Conservation (phyloP, 2,113 vertebrate genomes). For the Tragelaphus buxtoni region DNA sequence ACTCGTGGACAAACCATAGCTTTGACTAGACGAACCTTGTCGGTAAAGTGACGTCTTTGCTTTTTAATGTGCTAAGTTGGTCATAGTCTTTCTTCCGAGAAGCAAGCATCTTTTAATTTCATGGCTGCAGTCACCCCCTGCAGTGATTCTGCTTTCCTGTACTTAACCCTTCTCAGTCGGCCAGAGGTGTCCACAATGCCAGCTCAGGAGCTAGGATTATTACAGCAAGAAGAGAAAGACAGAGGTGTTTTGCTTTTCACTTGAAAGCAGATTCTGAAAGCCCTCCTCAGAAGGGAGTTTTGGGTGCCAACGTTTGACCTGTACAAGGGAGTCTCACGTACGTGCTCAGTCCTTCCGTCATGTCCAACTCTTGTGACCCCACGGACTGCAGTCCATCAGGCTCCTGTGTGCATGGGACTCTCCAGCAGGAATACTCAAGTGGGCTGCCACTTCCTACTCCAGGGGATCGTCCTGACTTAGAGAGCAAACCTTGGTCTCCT, state of each 20-base stretch:
- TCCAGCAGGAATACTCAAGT: not conserved
- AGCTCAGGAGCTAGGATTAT: no score
- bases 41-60: not conserved
- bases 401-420: not conserved
- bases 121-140: not conserved
- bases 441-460: not conserved
- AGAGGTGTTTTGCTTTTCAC: not conserved
- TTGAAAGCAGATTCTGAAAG: not conserved
- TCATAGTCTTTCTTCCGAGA: not conserved
- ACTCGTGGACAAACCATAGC: not conserved
- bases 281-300: not conserved
- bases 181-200: not conserved
- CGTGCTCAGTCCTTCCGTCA: not conserved
- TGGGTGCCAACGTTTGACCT: not conserved
- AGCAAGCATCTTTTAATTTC: not conserved
- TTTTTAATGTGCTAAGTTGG: not conserved
- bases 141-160: not conserved
- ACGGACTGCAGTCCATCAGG: not conserved
- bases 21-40: not conserved
- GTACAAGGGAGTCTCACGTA: not conserved
- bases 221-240: not conserved
- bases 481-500: not conserved
- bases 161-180: not conserved
- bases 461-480: not conserved
- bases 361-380: not conserved